A percentile compares a stretch with the other conserved stretches of the same genome.
phyloP scores from a whole-genome alignment of 2,888 invertebrate genomes.

The Aethes cnicana region DNA sequence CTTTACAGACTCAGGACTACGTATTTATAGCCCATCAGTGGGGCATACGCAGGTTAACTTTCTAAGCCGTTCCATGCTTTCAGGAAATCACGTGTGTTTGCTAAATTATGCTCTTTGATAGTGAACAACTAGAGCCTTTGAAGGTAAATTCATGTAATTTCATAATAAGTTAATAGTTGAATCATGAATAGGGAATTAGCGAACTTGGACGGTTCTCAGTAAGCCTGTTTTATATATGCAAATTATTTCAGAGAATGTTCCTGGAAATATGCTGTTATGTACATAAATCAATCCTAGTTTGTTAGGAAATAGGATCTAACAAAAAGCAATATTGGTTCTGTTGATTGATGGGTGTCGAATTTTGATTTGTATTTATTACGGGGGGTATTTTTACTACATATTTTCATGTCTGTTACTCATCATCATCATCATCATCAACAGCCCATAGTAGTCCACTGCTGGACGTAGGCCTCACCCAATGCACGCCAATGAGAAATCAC shows the following conservation, averaged over 20 bases:
- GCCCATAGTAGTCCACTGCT: too few relatives aligned
- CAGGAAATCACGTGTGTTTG: constrained; percentile 7
- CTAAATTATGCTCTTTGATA: constrained; percentile 13
- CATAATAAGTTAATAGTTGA: background rate
- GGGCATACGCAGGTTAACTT: too few relatives aligned
- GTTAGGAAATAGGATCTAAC: constrained; percentile 7
- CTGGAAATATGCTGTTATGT: too few relatives aligned
- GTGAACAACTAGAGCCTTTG: background rate
- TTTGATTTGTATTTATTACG: constrained; percentile 16
- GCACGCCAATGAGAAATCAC: too few relatives aligned
- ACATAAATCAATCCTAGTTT: constrained; percentile 4
- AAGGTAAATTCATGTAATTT: background rate
- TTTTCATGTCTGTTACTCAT: background rate
- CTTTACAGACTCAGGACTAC: too few relatives aligned
- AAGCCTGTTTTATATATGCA: too few relatives aligned
- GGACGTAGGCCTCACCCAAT: background rate
- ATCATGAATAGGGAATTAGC: background rate
- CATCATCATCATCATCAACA: too few relatives aligned
- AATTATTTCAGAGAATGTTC: too few relatives aligned
- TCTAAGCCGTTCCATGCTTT: constrained; percentile 8
- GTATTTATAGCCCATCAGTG: too few relatives aligned
- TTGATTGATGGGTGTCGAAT: constrained; percentile 21
- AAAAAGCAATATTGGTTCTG: constrained; percentile 25
- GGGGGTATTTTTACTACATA: constrained; percentile 1
- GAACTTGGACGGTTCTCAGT: background rate